Percentiles rank a stretch among this genome's conserved stretches.
phyloP scores from a whole-genome alignment of 2,888 invertebrate genomes.

The Entomobrya multifasciata region DNA sequence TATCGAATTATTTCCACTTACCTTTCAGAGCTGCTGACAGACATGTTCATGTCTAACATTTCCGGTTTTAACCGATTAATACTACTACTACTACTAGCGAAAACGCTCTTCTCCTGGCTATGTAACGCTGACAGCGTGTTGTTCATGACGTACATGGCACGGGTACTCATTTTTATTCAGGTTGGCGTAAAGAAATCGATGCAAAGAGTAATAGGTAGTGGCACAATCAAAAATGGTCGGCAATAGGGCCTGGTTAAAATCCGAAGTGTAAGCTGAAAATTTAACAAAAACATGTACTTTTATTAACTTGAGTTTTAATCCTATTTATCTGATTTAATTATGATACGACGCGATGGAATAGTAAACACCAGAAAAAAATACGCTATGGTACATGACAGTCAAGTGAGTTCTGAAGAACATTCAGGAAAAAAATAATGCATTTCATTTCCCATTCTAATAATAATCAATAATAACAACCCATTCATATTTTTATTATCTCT shows the following conservation, averaged over 20 bases:
- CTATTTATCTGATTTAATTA: too few species aligned
- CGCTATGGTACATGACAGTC: too few species aligned
- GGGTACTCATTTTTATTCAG: constrained; percentile 59
- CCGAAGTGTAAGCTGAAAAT: too few species aligned
- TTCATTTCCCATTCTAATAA: too few species aligned
- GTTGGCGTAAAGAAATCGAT: constrained; percentile 31
- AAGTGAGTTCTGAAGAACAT: too few species aligned
- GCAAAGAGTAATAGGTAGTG: not conserved
- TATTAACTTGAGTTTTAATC: too few species aligned
- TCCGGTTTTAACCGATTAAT: constrained; percentile 72
- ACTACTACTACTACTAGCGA: constrained; percentile 68
- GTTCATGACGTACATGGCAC: constrained; percentile 53
- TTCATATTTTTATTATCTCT: too few species aligned
- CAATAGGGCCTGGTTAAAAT: not conserved
- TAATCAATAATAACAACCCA: too few species aligned
- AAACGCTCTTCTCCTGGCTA: constrained; percentile 66
- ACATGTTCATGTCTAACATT: constrained; percentile 41
- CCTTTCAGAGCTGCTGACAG: constrained; percentile 61
- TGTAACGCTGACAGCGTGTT: constrained; percentile 67
- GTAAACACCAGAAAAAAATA: too few species aligned
- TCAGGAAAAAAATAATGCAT: too few species aligned
- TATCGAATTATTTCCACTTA: constrained; percentile 22
- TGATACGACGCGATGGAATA: too few species aligned
- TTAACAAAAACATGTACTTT: too few species aligned
- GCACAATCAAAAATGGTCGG: not conserved